Percentiles rank a stretch among this genome's conserved stretches.
phyloP scores from a whole-genome alignment of 2,888 invertebrate genomes.

The Calameuta filiformis region DNA sequence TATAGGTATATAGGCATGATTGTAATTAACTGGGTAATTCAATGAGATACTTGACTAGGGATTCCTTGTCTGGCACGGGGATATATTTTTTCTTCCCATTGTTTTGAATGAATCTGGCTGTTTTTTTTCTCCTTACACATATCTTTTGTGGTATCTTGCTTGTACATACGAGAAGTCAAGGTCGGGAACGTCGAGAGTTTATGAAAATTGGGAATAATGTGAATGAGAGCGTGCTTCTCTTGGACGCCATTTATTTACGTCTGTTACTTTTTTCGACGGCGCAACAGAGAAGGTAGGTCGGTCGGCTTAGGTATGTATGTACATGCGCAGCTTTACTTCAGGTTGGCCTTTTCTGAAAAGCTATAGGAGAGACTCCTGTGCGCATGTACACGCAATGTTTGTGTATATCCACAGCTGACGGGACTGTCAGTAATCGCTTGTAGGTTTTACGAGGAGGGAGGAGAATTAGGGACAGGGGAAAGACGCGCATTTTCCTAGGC shows the following conservation, averaged over 20 bases:
- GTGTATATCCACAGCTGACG: conserved; percentile 1
- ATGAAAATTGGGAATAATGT: neutral
- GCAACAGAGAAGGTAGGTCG: neutral
- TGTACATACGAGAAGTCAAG: neutral
- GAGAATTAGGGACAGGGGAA: neutral
- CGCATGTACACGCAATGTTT: neutral
- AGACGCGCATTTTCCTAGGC: neutral
- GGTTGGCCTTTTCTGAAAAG: neutral
- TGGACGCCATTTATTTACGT: conserved; percentile 4
- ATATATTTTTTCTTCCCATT: neutral
- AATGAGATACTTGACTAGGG: neutral
- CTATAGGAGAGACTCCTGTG: neutral
- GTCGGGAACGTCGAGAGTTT: neutral
- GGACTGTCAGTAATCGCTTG: neutral
- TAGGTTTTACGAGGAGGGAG: neutral
- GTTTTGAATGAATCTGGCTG: neutral
- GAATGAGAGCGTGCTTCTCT: neutral
- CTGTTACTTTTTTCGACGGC: neutral
- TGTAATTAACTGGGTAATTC: neutral
- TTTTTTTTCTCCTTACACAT: neutral
- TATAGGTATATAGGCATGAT: neutral
- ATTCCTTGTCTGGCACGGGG: neutral
- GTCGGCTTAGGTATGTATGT: neutral
- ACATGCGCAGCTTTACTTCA: neutral
- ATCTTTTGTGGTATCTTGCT: neutral